These are phyloP conservation scores for Myiopsitta monachus DNA, from an alignment of 2,113 vertebrate species.

Conservation along the genomic window DNA sequence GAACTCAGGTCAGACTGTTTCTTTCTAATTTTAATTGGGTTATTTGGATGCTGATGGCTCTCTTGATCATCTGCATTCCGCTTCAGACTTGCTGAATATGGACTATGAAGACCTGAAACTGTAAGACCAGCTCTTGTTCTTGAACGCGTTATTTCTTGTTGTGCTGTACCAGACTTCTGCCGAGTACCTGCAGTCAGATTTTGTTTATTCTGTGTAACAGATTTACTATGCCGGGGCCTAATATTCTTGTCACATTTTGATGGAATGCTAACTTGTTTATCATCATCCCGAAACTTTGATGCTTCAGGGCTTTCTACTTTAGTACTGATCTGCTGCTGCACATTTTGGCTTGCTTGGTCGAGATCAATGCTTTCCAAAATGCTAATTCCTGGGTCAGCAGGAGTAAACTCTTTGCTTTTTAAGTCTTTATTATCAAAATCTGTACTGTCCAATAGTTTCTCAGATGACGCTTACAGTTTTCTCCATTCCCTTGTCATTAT, in stretches of 20 bases:
- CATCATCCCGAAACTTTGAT: slow-evolving; percentile 40
- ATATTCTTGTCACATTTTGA: slow-evolving; percentile 64
- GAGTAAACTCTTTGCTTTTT: slow-evolving; percentile 22
- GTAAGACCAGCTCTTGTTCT: slow-evolving; percentile 74
- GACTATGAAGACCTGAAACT: slow-evolving; percentile 58
- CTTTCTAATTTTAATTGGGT: slow-evolving; percentile 84
- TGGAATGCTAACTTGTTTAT: slow-evolving; percentile 36
- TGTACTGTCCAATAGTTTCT: slow-evolving; percentile 1
- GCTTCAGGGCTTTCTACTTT: slow-evolving; percentile 39
- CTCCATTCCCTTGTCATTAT: slow-evolving; percentile 4
- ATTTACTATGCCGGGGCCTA: slow-evolving; percentile 61
- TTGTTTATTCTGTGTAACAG: slow-evolving; percentile 59
- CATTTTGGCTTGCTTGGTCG: slow-evolving; percentile 41
- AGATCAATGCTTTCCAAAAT: slow-evolving; percentile 49
- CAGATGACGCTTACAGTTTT: not conserved
- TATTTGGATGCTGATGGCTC: slow-evolving; percentile 70
- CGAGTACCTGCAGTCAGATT: slow-evolving; percentile 16
- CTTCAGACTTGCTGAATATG: slow-evolving; percentile 72
- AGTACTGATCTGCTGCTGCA: slow-evolving; percentile 23
- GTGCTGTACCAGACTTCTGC: slow-evolving; percentile 38
- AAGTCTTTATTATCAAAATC: slow-evolving; percentile 55
- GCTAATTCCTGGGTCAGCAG: slow-evolving; percentile 52
- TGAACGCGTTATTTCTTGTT: slow-evolving; percentile 44
- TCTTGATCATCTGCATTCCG: slow-evolving; percentile 72
- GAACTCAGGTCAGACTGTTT: slow-evolving; percentile 66